phyloP scores from a whole-genome alignment of 2,797 vertebrate species.

The Anguilla obscura region DNA sequence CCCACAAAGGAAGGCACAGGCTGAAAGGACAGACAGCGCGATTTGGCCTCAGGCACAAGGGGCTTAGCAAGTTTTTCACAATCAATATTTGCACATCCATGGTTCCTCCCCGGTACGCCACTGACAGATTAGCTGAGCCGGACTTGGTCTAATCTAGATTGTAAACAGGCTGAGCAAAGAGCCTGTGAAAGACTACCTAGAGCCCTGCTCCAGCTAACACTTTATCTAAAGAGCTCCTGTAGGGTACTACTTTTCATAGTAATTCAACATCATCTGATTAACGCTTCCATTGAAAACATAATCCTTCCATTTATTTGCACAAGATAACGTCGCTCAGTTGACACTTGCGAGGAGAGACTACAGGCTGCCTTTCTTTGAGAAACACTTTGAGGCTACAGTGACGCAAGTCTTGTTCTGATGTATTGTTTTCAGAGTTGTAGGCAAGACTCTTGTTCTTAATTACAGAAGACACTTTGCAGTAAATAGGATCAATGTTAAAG shows the following conservation, averaged over 20 bases:
- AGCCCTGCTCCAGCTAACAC: conserved; percentile 35
- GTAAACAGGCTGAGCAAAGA: conserved; percentile 68
- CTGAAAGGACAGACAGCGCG: conserved; percentile 71
- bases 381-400: conserved; percentile 13
- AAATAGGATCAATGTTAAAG: neutral
- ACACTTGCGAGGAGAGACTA: neutral
- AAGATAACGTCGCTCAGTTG: conserved; percentile 29
- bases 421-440: conserved; percentile 33
- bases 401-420: conserved; percentile 12
- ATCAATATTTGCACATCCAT: conserved; percentile 76
- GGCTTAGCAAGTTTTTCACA: conserved; percentile 66
- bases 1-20: conserved; percentile 51
- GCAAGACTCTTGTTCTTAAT: neutral
- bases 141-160: conserved; percentile 69
- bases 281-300: conserved; percentile 36
- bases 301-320: conserved; percentile 46
- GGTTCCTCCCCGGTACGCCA: conserved; percentile 59
- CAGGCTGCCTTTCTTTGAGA: neutral
- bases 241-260: conserved; percentile 40
- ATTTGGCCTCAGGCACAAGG: conserved; percentile 71
- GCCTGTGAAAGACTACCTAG: conserved; percentile 55
- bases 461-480: neutral
- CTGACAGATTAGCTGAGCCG: conserved; percentile 64
- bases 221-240: conserved; percentile 43
- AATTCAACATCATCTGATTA: conserved; percentile 52